These are phyloP conservation scores for Drosophila arizonae DNA, from an alignment of 1,140 invertebrate species.

Conservation along the genomic window DNA sequence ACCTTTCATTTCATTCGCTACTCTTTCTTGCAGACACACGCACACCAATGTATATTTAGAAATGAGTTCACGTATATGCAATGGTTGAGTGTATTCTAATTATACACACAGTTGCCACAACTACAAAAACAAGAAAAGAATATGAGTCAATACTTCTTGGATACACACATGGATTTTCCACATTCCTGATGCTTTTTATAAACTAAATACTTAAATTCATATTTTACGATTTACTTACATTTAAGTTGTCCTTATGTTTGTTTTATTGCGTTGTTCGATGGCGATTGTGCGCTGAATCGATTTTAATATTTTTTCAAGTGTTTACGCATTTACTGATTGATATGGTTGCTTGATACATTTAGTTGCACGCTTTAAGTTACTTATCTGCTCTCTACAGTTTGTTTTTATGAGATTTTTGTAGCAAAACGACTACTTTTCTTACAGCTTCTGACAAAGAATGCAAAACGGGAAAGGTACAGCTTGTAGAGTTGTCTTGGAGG, in stretches of 20 bases:
- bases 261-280: constrained; percentile 9
- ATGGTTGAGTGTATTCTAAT: constrained; percentile 25
- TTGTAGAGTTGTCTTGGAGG: constrained; percentile 7
- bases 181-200: constrained; percentile 2
- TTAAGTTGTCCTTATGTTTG: background rate
- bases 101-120: constrained; percentile 33
- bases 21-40: background rate
- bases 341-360: background rate
- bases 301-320: constrained; percentile 9
- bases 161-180: constrained; percentile 6
- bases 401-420: background rate
- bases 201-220: background rate
- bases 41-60: constrained; percentile 22
- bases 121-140: constrained; percentile 19
- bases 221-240: constrained; percentile 24
- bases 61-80: constrained; percentile 38
- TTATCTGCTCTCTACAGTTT: background rate
- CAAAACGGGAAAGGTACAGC: constrained; percentile 24
- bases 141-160: constrained; percentile 10
- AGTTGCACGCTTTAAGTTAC: constrained; percentile 12
- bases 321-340: background rate
- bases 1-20: background rate
- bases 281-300: constrained; percentile 12
- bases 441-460: constrained; percentile 38
- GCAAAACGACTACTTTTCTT: constrained; percentile 17